Base-by-base conservation (phyloP, 2,113 vertebrate genomes). In the Trematocara stigmaticum region DNA sequence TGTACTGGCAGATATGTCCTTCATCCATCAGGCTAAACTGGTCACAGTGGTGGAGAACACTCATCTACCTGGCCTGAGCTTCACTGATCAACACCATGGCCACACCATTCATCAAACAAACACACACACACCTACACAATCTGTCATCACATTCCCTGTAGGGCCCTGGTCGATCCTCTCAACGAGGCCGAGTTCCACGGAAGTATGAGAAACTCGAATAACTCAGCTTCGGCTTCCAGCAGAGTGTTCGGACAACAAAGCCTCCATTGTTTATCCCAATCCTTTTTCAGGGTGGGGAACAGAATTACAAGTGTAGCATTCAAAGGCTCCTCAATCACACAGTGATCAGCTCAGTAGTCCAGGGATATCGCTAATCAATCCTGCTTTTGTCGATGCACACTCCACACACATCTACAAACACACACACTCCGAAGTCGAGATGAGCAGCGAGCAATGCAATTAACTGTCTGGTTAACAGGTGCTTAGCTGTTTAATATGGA, bases 1-100 rank as follows among this genome's bases (percentile, higher is more conserved):
- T 94, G 93, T 94, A 94, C 92, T 89, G 90, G 95, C 93, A 94
- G 92, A 95, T 95, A 95, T 94, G 93, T 93, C 93, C 89, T 94
- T 95, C 95, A 95, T 95, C 93, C 91, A 95, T 95, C 94, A 95
- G 94, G 83, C 88, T 85, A 89, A 92, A 93, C 93, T 95, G 93
- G 93, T 92, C 91, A 93, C 89, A 88, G 83, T 87, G 88, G 89
- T 91, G 82, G 87, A 90, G 89, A 92, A 94, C 86, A 89, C 91
- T 95, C 93, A 94, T 95, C 93, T 93, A 94, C 91, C 92, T 93
- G 94, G 87, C 85, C 87, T 90, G 88, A 93, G 91, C 90, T 88
- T 87, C 86, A 84, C 88, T 95, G 90, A 95, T 95, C 94, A 95
- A 85, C 88, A 87, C 35, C 80, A 87, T 15, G 56, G 84, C 89